These are phyloP conservation scores for Apus apus DNA, from an alignment of 2,113 vertebrate species.

Conservation along the genomic window DNA sequence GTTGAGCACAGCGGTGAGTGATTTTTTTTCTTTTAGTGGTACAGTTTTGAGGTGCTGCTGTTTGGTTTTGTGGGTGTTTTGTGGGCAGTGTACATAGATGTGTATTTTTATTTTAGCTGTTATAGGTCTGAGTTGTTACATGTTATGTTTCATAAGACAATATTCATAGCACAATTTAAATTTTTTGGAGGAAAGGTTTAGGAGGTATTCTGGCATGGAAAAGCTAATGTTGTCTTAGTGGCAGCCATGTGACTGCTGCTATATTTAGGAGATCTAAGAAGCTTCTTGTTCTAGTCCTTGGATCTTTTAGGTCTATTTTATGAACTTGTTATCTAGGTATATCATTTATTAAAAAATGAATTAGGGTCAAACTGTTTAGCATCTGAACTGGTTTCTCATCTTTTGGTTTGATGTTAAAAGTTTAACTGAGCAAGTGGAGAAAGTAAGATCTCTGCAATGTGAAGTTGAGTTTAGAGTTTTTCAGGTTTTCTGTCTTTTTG, in stretches of 20 bases:
- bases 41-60: not conserved
- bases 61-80: not conserved
- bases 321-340: not conserved
- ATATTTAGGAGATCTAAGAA: constrained; percentile 53
- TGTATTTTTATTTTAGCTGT: not conserved
- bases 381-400: not conserved
- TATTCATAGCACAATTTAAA: not conserved
- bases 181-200: not conserved
- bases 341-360: not conserved
- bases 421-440: not conserved
- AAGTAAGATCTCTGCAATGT: not conserved
- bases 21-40: not conserved
- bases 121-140: not conserved
- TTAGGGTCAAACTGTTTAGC: not conserved
- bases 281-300: constrained; percentile 3
- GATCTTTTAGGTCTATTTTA: constrained; percentile 13
- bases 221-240: not conserved
- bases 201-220: not conserved
- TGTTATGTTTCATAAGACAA: not conserved
- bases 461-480: not conserved
- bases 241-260: constrained; percentile 3
- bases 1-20: not conserved
- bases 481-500: not conserved
- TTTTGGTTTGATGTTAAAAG: not conserved
- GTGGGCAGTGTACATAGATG: not conserved